These are phyloP conservation scores for Mesembrinibis cayennensis DNA, from an alignment of 2,113 vertebrate species.

Conservation along the genomic window DNA sequence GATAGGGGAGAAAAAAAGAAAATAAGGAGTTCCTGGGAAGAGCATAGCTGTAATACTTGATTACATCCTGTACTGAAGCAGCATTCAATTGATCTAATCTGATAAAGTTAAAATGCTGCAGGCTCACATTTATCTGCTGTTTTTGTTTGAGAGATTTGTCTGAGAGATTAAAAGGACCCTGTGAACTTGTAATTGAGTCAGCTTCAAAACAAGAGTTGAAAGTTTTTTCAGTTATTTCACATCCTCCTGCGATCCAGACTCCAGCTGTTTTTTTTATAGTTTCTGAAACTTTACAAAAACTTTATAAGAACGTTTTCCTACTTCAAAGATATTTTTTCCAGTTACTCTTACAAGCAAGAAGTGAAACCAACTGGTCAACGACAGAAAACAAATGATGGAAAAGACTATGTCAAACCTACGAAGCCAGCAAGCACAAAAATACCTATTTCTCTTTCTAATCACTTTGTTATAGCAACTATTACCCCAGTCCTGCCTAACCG, in stretches of 20 bases:
- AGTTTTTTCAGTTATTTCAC: constrained; percentile 9
- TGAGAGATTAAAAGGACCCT: constrained; percentile 24
- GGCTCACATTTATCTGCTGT: constrained; percentile 14
- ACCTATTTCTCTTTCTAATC: not conserved
- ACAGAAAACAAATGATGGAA: constrained; percentile 9
- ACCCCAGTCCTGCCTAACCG: not conserved
- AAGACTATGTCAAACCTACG: not conserved
- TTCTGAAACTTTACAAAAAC: not conserved
- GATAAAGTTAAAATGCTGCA: constrained; percentile 25
- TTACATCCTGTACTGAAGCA: constrained; percentile 10
- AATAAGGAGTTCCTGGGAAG: constrained; percentile 8
- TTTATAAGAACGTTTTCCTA: not conserved
- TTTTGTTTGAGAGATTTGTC: constrained; percentile 27
- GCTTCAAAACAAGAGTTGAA: constrained; percentile 34
- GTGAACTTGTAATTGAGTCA: not conserved
- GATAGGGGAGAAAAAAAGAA: not conserved
- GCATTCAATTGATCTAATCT: constrained; percentile 10
- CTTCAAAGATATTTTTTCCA: not conserved
- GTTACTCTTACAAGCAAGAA: not conserved
- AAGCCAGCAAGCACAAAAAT: not conserved
- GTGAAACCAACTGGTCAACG: not conserved
- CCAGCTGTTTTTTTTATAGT: not conserved
- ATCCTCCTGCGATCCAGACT: not conserved
- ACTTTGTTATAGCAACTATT: not conserved
- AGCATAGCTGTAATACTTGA: not conserved